Evolutionary conservation across 2,888 invertebrate species (phyloP).

Genomic region (Neocrepidodera transversa): DNA sequence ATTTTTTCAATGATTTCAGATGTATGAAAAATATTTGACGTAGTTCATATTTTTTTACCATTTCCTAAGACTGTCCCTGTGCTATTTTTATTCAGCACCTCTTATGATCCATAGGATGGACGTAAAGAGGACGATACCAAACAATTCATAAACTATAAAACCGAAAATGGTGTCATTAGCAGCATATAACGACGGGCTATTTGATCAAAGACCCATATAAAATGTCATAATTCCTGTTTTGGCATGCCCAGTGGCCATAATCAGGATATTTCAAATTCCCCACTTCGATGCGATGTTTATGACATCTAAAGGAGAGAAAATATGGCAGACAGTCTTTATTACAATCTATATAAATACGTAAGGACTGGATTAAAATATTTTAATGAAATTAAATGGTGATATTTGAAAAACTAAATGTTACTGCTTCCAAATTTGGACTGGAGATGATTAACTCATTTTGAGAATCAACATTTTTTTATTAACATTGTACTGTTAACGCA

Average conservation of each 20-base stretch:
- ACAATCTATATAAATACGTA: not conserved
- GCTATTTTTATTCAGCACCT: too few species aligned
- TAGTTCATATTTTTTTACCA: too few species aligned
- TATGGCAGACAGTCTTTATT: not conserved
- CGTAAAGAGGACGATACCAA: conserved; percentile 32
- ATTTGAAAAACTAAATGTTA: too few species aligned
- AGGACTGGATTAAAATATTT: conserved; percentile 9
- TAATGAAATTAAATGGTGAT: too few species aligned
- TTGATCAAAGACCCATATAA: conserved; percentile 57
- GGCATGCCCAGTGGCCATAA: conserved; percentile 58
- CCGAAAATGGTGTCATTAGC: conserved; percentile 56
- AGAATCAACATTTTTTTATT: too few species aligned
- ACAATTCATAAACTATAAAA: conserved; percentile 45
- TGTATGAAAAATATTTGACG: too few species aligned
- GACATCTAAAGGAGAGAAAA: conserved; percentile 43
- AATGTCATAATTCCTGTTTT: conserved; percentile 59
- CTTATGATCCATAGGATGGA: not conserved
- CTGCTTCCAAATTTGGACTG: too few species aligned
- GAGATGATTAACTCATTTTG: too few species aligned
- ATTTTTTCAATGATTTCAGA: too few species aligned
- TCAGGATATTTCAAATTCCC: conserved; percentile 55
- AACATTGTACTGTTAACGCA: too few species aligned
- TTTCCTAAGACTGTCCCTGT: too few species aligned
- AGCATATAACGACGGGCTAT: conserved; percentile 49
- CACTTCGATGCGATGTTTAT: conserved; percentile 51